Percentiles rank a stretch among this genome's conserved stretches.
phyloP scores from a whole-genome alignment of 1,140 invertebrate genomes.

The Cyclargus thomasi region DNA sequence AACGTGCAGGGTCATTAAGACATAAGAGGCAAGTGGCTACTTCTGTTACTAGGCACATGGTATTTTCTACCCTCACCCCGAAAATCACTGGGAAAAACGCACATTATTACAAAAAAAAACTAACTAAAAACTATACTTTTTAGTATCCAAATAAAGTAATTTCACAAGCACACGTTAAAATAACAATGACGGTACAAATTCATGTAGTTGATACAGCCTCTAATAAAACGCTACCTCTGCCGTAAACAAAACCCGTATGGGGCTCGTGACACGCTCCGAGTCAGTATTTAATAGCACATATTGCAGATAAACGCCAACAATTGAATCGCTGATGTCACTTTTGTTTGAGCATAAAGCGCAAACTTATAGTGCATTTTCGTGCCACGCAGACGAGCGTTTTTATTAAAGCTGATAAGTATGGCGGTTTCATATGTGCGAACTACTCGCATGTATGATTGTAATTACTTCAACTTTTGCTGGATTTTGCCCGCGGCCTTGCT shows the following conservation, averaged over 20 bases:
- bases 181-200: background rate
- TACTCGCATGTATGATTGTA: too few species aligned
- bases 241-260: background rate
- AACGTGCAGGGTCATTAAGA: too few species aligned
- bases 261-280: conserved; percentile 8
- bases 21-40: too few species aligned
- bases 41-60: too few species aligned
- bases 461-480: too few species aligned
- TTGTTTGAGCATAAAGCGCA: conserved; percentile 16
- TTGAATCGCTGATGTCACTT: conserved; percentile 27
- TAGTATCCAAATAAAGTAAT: background rate
- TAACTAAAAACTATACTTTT: background rate
- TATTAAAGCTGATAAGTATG: too few species aligned
- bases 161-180: background rate
- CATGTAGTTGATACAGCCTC: background rate
- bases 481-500: too few species aligned
- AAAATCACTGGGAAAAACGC: too few species aligned
- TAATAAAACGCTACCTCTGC: background rate
- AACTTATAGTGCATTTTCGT: conserved; percentile 5
- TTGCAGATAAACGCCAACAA: conserved; percentile 25
- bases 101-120: too few species aligned
- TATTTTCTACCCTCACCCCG: too few species aligned
- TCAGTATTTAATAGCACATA: conserved; percentile 27
- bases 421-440: too few species aligned
- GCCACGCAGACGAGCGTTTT: background rate